Conservation (phyloP, 1,140 invertebrate genomes). For the Octopus bimaculoides region DNA sequence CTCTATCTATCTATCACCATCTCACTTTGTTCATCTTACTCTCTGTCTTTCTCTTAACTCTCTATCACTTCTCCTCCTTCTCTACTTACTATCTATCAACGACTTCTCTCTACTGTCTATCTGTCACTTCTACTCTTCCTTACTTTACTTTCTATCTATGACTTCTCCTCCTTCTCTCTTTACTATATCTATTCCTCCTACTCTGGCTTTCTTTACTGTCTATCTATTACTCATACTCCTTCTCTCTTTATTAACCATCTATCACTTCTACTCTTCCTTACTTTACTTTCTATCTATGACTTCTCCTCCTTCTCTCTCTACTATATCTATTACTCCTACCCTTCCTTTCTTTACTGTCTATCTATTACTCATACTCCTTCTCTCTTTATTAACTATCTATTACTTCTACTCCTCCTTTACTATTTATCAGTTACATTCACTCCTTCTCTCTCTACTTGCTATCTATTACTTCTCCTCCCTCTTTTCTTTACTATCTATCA, state of each 20-base stretch:
- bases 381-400: background rate
- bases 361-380: background rate
- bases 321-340: background rate
- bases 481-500: background rate
- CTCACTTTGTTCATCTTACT: too few species aligned
- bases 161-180: too few species aligned
- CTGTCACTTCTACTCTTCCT: background rate
- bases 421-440: background rate
- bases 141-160: background rate
- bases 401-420: background rate
- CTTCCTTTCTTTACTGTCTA: background rate
- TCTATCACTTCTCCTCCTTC: too few species aligned
- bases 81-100: too few species aligned
- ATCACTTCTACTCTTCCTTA: background rate
- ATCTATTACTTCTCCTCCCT: background rate
- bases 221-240: background rate
- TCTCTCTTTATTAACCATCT: background rate
- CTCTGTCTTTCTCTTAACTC: too few species aligned
- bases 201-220: background rate
- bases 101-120: background rate
- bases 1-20: too few species aligned
- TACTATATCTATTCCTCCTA: background rate
- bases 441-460: background rate
- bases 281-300: background rate
- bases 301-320: background rate